Percentiles rank a stretch among this genome's conserved stretches.
Conservation (phyloP, 2,113 vertebrate genomes). For the Cyprinus carpio region DNA sequence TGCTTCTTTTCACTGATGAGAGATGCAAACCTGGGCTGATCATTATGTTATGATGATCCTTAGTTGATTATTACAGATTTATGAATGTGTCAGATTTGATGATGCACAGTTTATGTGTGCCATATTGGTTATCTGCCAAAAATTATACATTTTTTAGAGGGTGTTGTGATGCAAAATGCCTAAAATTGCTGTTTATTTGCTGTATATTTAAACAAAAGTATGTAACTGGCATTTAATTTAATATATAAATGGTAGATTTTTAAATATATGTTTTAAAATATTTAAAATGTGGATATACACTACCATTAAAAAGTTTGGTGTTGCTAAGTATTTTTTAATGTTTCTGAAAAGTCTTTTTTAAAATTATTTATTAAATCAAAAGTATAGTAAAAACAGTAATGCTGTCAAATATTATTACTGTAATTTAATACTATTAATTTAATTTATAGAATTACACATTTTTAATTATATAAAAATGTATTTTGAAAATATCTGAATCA, state of each 20-base stretch:
- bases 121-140: background rate
- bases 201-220: background rate
- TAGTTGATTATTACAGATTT: conserved; percentile 7
- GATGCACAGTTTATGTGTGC: background rate
- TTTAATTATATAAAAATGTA: too few species aligned
- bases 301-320: background rate
- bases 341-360: too few species aligned
- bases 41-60: background rate
- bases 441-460: too few species aligned
- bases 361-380: too few species aligned
- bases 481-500: too few species aligned
- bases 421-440: too few species aligned
- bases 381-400: too few species aligned
- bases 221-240: background rate
- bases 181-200: background rate
- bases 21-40: background rate
- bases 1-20: background rate
- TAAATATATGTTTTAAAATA: background rate
- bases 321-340: too few species aligned
- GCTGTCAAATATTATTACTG: too few species aligned
- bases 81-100: background rate
- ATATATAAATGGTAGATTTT: background rate
- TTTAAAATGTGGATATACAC: background rate
- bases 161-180: background rate
- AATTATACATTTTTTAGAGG: background rate